Conservation (phyloP, 2,888 invertebrate genomes). For the Lithophane semibrunnea region DNA sequence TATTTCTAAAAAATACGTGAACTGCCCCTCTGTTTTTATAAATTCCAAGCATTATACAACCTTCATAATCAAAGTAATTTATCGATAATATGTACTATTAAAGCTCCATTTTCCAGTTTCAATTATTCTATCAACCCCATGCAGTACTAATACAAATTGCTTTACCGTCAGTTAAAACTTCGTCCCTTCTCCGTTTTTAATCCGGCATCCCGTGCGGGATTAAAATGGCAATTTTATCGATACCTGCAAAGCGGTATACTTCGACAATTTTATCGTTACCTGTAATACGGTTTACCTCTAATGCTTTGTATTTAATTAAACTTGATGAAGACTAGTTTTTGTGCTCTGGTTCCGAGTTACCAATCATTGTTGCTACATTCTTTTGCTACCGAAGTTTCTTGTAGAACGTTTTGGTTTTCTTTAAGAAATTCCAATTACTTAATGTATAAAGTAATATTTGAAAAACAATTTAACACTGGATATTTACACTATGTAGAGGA, state of each 20-base stretch:
- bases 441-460: background rate
- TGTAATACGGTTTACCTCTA: conserved; percentile 2
- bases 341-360: conserved; percentile 9
- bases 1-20: background rate
- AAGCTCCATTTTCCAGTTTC: conserved; percentile 6
- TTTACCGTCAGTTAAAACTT: conserved; percentile 40
- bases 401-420: background rate
- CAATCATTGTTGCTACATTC: conserved; percentile 24
- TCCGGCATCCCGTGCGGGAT: conserved; percentile 12
- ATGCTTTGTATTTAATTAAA: conserved; percentile 30
- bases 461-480: background rate
- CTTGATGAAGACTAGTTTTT: conserved; percentile 30
- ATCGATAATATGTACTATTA: background rate
- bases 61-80: background rate
- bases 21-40: no score
- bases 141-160: conserved; percentile 50
- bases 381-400: background rate
- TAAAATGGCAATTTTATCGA: background rate
- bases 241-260: background rate
- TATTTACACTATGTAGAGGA: no score
- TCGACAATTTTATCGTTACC: conserved; percentile 21
- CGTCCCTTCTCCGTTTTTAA: conserved; percentile 20
- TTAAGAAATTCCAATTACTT: background rate
- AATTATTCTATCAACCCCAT: conserved; percentile 13
- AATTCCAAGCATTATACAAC: background rate